A percentile compares a stretch with the other conserved stretches of the same genome.
Evolutionary conservation across 1,140 invertebrate species (phyloP).

Genomic region (Papilio glaucus): DNA sequence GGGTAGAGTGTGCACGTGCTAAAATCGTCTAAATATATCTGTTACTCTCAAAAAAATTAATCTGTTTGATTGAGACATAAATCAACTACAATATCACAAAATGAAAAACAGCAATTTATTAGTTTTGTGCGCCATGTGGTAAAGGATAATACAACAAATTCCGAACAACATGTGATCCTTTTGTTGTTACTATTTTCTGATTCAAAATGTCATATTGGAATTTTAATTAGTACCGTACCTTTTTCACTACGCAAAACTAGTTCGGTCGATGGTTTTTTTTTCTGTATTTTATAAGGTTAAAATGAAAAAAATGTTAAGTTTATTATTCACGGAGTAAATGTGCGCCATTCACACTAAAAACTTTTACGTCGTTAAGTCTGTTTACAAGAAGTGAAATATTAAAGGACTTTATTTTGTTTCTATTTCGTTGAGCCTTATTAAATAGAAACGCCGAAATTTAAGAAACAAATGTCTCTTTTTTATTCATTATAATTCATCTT

Average conservation of each 20-base stretch:
- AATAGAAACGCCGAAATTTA: too few species aligned
- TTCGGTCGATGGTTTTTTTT: too few species aligned
- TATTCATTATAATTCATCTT: too few species aligned
- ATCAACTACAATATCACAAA: neutral
- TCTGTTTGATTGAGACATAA: neutral
- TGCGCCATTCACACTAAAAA: constrained; percentile 2
- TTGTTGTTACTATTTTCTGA: too few species aligned
- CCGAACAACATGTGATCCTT: too few species aligned
- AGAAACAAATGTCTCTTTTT: too few species aligned
- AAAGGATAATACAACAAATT: too few species aligned
- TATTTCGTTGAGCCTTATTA: neutral
- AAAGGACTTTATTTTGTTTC: constrained; percentile 19
- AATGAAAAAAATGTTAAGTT: too few species aligned
- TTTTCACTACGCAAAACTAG: too few species aligned
- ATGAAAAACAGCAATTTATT: neutral
- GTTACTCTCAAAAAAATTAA: neutral
- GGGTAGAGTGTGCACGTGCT: constrained; percentile 2
- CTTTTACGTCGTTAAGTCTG: neutral
- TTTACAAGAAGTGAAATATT: constrained; percentile 5
- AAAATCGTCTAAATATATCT: constrained; percentile 10
- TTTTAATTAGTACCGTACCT: too few species aligned
- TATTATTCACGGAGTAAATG: constrained; percentile 23
- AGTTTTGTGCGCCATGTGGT: neutral
- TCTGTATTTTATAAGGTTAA: too few species aligned
- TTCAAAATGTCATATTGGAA: too few species aligned